These are phyloP conservation scores for Catalaphyllia jardinei DNA, from an alignment of 64 coral and sea anemone genomes.

Conservation along the genomic window DNA sequence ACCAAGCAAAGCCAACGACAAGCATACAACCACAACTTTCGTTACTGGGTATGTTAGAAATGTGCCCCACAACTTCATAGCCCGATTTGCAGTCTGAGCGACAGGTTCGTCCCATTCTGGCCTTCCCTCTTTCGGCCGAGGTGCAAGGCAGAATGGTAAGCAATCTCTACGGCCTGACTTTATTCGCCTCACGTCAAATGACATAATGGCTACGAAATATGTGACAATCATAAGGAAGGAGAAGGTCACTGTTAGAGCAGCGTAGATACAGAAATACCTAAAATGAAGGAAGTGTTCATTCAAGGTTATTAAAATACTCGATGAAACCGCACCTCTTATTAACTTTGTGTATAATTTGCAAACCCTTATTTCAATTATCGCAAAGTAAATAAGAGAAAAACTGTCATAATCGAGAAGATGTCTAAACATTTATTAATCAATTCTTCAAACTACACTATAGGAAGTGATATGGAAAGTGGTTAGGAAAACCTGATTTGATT, in stretches of 20 bases:
- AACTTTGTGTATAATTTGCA: too few species aligned
- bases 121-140: conserved; percentile 3
- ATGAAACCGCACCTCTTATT: background rate
- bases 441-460: too few species aligned
- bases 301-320: too few species aligned
- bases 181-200: conserved; percentile 57
- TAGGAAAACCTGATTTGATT: too few species aligned
- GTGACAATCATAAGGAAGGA: conserved; percentile 63
- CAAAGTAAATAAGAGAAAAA: too few species aligned
- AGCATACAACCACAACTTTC: conserved; percentile 20
- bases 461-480: too few species aligned
- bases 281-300: background rate
- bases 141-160: conserved; percentile 39
- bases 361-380: too few species aligned
- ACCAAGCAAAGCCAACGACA: conserved; percentile 10
- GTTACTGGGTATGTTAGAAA: conserved; percentile 20
- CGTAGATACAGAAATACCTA: conserved; percentile 77
- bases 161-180: conserved; percentile 58
- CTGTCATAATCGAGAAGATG: too few species aligned
- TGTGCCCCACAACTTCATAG: conserved; percentile 40
- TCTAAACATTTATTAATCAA: too few species aligned
- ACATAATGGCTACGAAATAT: conserved; percentile 63
- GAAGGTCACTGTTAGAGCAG: conserved; percentile 56
- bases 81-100: conserved; percentile 18
- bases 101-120: conserved; percentile 48